Conservation (phyloP, 2,797 vertebrate species). For the Sitta carolinensis region DNA sequence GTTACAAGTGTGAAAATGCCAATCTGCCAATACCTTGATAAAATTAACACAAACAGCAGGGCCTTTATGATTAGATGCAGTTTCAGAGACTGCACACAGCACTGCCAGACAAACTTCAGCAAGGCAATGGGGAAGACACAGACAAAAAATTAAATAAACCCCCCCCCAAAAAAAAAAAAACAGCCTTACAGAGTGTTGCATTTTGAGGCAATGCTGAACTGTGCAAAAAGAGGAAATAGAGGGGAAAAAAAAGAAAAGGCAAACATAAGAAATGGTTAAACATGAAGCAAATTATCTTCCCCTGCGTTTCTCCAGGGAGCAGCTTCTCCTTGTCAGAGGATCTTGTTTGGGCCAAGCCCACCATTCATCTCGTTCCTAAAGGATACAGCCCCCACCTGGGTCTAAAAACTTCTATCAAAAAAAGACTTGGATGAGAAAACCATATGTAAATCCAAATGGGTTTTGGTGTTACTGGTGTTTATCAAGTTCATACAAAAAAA, state of each 20-base stretch:
- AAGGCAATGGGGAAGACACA: fast-evolving
- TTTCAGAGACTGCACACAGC: not conserved
- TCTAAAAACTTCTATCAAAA: not conserved
- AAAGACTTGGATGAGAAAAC: not conserved
- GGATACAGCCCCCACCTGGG: not conserved
- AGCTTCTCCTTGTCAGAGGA: not conserved
- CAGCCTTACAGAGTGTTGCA: not conserved
- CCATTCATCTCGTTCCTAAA: not conserved
- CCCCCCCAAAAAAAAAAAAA: not conserved
- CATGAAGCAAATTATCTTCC: not conserved
- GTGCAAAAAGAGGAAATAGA: not conserved
- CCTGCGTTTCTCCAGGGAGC: not conserved
- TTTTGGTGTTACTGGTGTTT: not conserved
- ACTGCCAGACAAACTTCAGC: not conserved
- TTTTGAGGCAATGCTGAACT: not conserved
- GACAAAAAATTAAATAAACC: not conserved
- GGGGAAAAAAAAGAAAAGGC: fast-evolving
- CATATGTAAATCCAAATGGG: not conserved
- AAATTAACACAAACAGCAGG: slow-evolving; percentile 10
- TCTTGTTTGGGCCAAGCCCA: not conserved
- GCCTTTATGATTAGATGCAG: not conserved
- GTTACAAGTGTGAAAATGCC: not conserved
- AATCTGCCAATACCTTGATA: not conserved
- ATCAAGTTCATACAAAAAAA: not conserved
- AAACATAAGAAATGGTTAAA: not conserved